phyloP scores from a whole-genome alignment of 1,140 invertebrate species.

The Leptinotarsa undecemlineata region DNA sequence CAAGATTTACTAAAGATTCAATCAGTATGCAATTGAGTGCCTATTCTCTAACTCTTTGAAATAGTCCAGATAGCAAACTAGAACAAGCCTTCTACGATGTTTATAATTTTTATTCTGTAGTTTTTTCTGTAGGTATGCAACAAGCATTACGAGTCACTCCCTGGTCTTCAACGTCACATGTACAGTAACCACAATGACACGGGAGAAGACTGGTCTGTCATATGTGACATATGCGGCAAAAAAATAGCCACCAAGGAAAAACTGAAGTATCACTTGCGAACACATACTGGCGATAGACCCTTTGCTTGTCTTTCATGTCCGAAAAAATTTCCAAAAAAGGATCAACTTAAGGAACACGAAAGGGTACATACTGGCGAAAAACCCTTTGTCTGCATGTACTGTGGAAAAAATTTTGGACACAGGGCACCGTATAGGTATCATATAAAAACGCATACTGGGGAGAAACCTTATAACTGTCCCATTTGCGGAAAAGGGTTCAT shows the following conservation, averaged over 20 bases:
- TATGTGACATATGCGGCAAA: conserved; percentile 69
- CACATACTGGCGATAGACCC: conserved; percentile 75
- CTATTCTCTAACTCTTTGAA: too few species aligned
- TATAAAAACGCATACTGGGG: conserved; percentile 67
- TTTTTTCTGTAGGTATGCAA: conserved; percentile 36
- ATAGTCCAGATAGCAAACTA: too few species aligned
- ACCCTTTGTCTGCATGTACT: conserved; percentile 69
- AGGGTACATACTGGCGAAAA: conserved; percentile 68
- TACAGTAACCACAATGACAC: conserved; percentile 46
- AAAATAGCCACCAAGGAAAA: conserved; percentile 65
- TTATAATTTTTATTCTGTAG: too few species aligned
- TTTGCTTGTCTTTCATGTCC: conserved; percentile 63
- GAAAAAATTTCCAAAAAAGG: conserved; percentile 57
- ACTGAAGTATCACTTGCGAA: conserved; percentile 70
- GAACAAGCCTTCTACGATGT: too few species aligned
- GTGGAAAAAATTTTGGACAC: conserved; percentile 79
- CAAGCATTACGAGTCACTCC: conserved; percentile 47
- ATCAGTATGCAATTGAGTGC: too few species aligned
- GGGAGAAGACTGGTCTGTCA: conserved; percentile 50
- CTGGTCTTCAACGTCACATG: conserved; percentile 47
- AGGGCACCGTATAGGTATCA: conserved; percentile 67
- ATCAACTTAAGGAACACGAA: conserved; percentile 65
- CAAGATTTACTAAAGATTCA: too few species aligned
- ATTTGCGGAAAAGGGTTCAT: conserved; percentile 70
- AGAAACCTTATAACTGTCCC: conserved; percentile 73